These are phyloP conservation scores for Leptopilina boulardi DNA, from an alignment of 1,140 invertebrate genomes.

Conservation along the genomic window DNA sequence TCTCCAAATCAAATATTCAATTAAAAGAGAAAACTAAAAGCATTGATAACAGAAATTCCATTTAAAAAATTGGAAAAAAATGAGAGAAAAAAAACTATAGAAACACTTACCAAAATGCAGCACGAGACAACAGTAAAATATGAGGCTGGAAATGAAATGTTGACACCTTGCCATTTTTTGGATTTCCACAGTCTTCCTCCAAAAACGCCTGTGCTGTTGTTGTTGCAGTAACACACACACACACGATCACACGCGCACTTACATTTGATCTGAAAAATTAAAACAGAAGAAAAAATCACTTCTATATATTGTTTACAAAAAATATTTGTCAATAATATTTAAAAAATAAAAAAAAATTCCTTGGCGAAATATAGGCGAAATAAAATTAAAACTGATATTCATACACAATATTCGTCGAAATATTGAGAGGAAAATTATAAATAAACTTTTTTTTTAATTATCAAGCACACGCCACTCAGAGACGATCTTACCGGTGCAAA, in stretches of 20 bases:
- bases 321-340: neutral
- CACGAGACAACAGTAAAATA: slow-evolving; percentile 61
- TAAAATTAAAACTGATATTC: too few relatives aligned
- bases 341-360: too few relatives aligned
- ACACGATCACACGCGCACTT: slow-evolving; percentile 68
- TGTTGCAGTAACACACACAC: slow-evolving; percentile 52
- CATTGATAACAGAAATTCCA: too few relatives aligned
- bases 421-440: too few relatives aligned
- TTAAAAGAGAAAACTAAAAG: too few relatives aligned
- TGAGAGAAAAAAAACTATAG: neutral
- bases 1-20: too few relatives aligned
- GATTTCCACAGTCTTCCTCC: slow-evolving; percentile 52
- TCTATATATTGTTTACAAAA: neutral
- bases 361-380: neutral
- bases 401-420: too few relatives aligned
- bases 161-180: slow-evolving; percentile 63
- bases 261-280: slow-evolving; percentile 69
- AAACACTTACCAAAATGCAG: slow-evolving; percentile 63
- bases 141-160: slow-evolving; percentile 59
- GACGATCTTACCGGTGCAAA: slow-evolving; percentile 24
- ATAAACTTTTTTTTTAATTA: neutral
- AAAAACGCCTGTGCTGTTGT: slow-evolving; percentile 48
- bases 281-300: slow-evolving; percentile 45
- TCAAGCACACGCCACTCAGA: slow-evolving; percentile 6
- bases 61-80: too few relatives aligned